Conservation (phyloP, 2,888 invertebrate genomes). For the Autographa gamma region DNA sequence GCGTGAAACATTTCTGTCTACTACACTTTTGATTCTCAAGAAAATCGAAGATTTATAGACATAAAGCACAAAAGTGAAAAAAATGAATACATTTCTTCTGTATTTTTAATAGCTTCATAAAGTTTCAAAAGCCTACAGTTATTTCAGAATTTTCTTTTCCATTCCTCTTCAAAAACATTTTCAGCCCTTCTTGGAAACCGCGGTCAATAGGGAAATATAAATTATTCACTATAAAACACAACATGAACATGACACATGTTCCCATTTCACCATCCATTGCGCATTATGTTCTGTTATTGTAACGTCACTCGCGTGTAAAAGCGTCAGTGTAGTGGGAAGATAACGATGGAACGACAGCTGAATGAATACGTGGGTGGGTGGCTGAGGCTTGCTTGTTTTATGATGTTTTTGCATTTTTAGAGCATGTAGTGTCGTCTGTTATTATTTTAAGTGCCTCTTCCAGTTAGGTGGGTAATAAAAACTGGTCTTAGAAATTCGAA, state of each 20-base stretch:
- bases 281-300: slow-evolving; percentile 38
- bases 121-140: not conserved
- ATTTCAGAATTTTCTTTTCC: slow-evolving; percentile 19
- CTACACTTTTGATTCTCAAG: no score
- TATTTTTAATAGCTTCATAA: not conserved
- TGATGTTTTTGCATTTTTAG: not conserved
- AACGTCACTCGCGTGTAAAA: slow-evolving; percentile 47
- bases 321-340: slow-evolving; percentile 31
- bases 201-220: slow-evolving; percentile 16
- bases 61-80: no score
- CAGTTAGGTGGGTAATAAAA: not conserved
- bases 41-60: not conserved
- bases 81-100: no score
- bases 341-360: slow-evolving; percentile 21
- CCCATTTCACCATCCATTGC: slow-evolving; percentile 47
- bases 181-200: slow-evolving; percentile 26
- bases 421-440: not conserved
- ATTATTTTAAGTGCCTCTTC: slow-evolving; percentile 3
- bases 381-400: not conserved
- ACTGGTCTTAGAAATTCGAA: not conserved
- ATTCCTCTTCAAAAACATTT: slow-evolving; percentile 15
- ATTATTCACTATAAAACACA: slow-evolving; percentile 13
- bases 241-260: slow-evolving; percentile 6
- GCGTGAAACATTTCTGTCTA: no score
- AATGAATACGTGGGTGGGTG: slow-evolving; percentile 8